phyloP scores from a whole-genome alignment of 2,888 invertebrate genomes.

The Mythimna pallens region DNA sequence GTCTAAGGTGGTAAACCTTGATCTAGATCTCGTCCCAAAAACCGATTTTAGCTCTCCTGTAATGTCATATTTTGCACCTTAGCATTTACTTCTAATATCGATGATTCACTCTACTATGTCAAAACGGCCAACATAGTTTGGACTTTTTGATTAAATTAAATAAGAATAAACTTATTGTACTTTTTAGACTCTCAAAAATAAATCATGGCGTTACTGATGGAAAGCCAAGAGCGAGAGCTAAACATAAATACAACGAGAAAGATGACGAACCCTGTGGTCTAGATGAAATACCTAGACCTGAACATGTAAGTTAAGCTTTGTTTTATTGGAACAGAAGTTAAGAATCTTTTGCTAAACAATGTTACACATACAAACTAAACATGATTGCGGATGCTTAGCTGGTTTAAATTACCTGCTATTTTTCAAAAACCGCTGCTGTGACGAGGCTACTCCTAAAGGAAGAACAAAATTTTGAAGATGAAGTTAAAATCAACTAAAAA shows the following conservation, averaged over 20 bases:
- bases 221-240: slow-evolving; percentile 74
- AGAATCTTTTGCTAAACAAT: neutral
- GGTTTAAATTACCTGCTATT: neutral
- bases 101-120: neutral
- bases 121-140: neutral
- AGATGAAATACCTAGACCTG: slow-evolving; percentile 83
- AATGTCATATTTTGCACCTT: neutral
- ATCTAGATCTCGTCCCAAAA: too few relatives aligned
- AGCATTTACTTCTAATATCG: neutral
- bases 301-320: slow-evolving; percentile 76
- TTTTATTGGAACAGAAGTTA: neutral
- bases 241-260: slow-evolving; percentile 65
- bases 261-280: slow-evolving; percentile 80
- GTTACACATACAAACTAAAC: neutral
- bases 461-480: neutral
- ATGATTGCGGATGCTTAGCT: too few relatives aligned
- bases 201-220: slow-evolving; percentile 73
- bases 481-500: too few relatives aligned
- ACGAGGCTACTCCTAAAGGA: neutral
- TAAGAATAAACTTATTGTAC: neutral
- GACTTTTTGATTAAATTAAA: neutral
- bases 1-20: too few relatives aligned
- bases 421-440: neutral
- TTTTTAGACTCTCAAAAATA: slow-evolving; percentile 53
- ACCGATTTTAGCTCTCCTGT: too few relatives aligned